A percentile compares a stretch with the other conserved stretches of the same genome.
These are phyloP conservation scores for Ataeniobius toweri DNA, from an alignment of 2,797 vertebrate species.

Conservation along the genomic window DNA sequence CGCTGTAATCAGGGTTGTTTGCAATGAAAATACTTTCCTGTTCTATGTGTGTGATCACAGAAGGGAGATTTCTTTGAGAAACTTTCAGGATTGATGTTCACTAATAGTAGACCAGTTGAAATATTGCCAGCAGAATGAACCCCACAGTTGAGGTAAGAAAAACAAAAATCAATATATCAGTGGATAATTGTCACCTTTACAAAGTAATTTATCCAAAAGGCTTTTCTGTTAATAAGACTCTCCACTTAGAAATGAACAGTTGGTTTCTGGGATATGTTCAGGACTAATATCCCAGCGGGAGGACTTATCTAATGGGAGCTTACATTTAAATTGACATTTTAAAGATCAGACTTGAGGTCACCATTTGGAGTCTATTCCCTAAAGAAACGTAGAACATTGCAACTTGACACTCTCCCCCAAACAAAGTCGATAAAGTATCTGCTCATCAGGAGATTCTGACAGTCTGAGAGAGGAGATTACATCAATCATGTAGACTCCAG, in stretches of 20 bases:
- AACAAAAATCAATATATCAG: conserved; percentile 36
- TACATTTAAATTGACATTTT: conserved; percentile 60
- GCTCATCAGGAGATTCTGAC: conserved; percentile 69
- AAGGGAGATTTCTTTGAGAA: conserved; percentile 44
- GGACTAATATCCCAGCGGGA: conserved; percentile 39
- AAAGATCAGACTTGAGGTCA: conserved; percentile 52
- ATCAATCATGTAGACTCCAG: conserved; percentile 69
- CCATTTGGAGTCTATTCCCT: conserved; percentile 50
- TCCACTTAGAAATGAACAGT: conserved; percentile 18
- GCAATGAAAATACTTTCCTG: conserved; percentile 38
- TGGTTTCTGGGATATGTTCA: conserved; percentile 17
- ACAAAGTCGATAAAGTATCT: conserved; percentile 71
- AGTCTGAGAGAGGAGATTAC: conserved; percentile 67
- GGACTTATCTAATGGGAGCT: conserved; percentile 63
- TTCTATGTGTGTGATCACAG: conserved; percentile 31
- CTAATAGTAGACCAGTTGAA: conserved; percentile 30
- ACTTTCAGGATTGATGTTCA: conserved; percentile 30
- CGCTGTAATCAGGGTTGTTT: conserved; percentile 33
- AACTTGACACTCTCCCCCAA: conserved; percentile 52
- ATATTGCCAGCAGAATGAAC: conserved; percentile 25
- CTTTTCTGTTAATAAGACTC: conserved; percentile 35
- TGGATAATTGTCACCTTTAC: conserved; percentile 36
- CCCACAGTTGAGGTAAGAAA: conserved; percentile 8
- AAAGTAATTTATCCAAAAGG: conserved; percentile 44
- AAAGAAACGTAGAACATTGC: conserved; percentile 43